These are phyloP conservation scores for Pseudomugil gertrudae DNA, from an alignment of 2,797 vertebrate species.

Conservation along the genomic window DNA sequence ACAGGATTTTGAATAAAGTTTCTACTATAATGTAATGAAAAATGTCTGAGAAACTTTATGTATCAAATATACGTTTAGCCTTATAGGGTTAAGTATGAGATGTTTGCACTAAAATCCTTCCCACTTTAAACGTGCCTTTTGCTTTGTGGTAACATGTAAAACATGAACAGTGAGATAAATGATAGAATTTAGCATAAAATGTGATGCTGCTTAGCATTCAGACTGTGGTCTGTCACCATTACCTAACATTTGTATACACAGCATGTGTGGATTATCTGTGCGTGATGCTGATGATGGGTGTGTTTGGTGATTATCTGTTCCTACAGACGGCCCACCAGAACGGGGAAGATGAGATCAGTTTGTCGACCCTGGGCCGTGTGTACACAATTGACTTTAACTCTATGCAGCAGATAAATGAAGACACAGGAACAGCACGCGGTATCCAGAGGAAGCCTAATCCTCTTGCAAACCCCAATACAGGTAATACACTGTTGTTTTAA, in stretches of 20 bases:
- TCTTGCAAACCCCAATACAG: constrained; percentile 95
- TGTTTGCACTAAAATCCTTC: too few species aligned
- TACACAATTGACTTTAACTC: constrained; percentile 99
- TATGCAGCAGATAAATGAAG: constrained; percentile 99
- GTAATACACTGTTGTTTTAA: constrained; percentile 67
- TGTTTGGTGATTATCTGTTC: constrained; percentile 58
- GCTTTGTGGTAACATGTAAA: not conserved
- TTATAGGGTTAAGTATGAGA: too few species aligned
- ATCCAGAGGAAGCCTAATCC: constrained; percentile 99
- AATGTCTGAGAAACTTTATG: too few species aligned
- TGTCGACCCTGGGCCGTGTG: constrained; percentile 97
- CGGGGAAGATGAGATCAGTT: constrained; percentile 99
- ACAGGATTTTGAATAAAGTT: too few species aligned
- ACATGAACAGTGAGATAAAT: not conserved
- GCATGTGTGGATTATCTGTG: constrained; percentile 1
- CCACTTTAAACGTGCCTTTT: not conserved
- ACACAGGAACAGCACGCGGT: constrained; percentile 98
- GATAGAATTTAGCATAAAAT: not conserved
- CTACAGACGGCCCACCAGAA: constrained; percentile 98
- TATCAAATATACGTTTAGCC: too few species aligned
- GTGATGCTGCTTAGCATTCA: constrained; percentile 1
- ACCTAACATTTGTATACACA: not conserved
- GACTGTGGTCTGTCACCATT: constrained; percentile 2
- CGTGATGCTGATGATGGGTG: constrained; percentile 33
- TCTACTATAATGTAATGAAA: too few species aligned